Conservation (phyloP, 2,113 vertebrate species). For the Sinocyclocheilus grahami region DNA sequence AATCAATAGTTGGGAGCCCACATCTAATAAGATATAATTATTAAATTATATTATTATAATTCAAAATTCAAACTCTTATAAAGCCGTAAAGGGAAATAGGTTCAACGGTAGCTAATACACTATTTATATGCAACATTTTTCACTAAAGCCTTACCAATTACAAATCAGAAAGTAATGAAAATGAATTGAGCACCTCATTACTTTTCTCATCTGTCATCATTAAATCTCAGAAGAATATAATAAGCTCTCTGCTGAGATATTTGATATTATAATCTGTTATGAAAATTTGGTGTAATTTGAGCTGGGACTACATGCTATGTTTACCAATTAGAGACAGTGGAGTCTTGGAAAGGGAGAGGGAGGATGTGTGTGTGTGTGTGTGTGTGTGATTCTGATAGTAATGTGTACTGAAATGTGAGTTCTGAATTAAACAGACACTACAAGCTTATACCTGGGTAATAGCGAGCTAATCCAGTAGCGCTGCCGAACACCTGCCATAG, state of each 20-base stretch:
- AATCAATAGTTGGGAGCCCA: background rate
- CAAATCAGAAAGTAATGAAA: slow-evolving; percentile 43
- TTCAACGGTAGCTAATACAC: slow-evolving; percentile 18
- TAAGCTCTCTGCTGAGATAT: slow-evolving; percentile 24
- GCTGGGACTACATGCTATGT: slow-evolving; percentile 35
- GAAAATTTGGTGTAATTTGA: slow-evolving; percentile 53
- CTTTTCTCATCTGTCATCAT: slow-evolving; percentile 51
- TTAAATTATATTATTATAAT: no score
- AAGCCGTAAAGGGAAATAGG: background rate
- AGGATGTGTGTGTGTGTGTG: background rate
- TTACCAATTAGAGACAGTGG: slow-evolving; percentile 33
- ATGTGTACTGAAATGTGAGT: background rate
- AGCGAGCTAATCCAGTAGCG: slow-evolving; percentile 93
- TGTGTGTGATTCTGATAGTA: background rate
- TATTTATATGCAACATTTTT: slow-evolving; percentile 38
- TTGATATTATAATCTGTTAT: slow-evolving; percentile 46
- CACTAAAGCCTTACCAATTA: slow-evolving; percentile 30
- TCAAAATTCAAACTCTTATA: background rate
- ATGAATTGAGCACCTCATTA: slow-evolving; percentile 47
- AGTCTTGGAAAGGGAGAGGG: background rate
- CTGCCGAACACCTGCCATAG: slow-evolving; percentile 98
- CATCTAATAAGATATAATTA: background rate
- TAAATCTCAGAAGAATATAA: slow-evolving; percentile 42
- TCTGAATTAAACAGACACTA: background rate
- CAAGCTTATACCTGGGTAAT: slow-evolving; percentile 87